Evolutionary conservation across 2,797 vertebrate species (phyloP), one percentile per base, ranked within the genome.

Genomic region (Schizothorax lantsangensis): DNA sequence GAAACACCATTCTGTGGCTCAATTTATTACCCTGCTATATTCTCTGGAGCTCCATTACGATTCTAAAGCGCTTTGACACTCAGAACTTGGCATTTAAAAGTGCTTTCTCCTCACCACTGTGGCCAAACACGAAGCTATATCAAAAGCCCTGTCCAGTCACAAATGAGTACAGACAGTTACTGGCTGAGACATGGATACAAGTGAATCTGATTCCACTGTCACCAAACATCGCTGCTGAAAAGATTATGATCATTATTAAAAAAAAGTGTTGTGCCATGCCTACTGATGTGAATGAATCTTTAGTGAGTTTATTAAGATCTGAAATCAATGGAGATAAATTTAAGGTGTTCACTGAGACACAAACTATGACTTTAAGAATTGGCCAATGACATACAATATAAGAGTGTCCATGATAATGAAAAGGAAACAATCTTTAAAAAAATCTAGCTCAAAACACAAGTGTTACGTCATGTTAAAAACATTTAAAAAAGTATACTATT

Each of bases 31-130:
- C 84, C 40, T 54, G 68, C 90, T 52, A 83, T 89, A 91, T 89
- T 91, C 59, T 72, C 80, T 84, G 81, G 43, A 89, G 89, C 68
- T 77, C 82, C 78, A n/a, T 84, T 88, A 80, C 68, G 84, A 79
- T 88, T 91, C 90, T 47, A 59, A 89, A 91, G 83, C 84, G 57
- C 91, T 86, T 3, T 72, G n/a, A 87, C 86, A 79, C 66, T 49
- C 0, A 85, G 88, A 84, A 86, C 88, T 84, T 89, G 91, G 87
- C 91, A 91, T 93, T 93, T 93, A 87, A 88, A 91, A 91, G 87
- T 59, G 17, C 89, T 78, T 87, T 90, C 87, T 91, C 86, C 71
- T 75, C 77, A 86, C 85, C 79, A 83, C 84, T 26, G 40, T 62
- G 84, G 86, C 83, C 78, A 81, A 84, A 72, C 30, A 84, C 72